Percentiles rank a stretch among this genome's conserved stretches.
Evolutionary conservation across 2,797 vertebrate genomes (phyloP).

Genomic region (Hemibagrus guttatus): DNA sequence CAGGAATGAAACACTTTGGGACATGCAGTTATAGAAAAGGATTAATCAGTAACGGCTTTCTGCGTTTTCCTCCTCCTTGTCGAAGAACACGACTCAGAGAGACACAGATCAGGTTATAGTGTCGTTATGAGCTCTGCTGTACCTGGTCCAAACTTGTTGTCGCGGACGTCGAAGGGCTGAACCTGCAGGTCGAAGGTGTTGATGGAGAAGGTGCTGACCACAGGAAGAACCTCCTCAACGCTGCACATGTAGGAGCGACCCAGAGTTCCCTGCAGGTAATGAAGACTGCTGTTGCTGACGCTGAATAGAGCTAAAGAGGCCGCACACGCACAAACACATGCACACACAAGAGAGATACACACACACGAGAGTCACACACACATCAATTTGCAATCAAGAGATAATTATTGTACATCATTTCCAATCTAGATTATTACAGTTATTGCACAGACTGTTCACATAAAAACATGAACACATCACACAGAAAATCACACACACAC

Average conservation of each 20-base stretch:
- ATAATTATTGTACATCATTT: not conserved
- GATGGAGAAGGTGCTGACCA: conserved; percentile 72
- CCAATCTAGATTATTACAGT: not conserved
- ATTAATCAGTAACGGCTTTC: too few species aligned
- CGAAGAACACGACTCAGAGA: not conserved
- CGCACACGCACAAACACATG: not conserved
- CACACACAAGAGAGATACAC: not conserved
- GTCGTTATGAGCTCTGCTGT: not conserved
- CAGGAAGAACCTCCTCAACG: conserved; percentile 77
- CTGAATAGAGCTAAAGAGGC: conserved; percentile 56
- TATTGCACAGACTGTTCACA: too few species aligned
- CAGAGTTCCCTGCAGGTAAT: conserved; percentile 77
- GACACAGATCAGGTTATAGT: not conserved
- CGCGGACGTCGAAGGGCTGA: conserved; percentile 85
- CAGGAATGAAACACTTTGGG: not conserved
- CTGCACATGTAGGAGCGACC: conserved; percentile 90
- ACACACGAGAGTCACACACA: not conserved
- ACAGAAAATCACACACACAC: not conserved
- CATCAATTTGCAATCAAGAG: not conserved
- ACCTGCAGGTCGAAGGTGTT: conserved; percentile 86
- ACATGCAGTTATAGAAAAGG: too few species aligned
- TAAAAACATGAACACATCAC: not conserved
- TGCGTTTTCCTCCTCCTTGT: too few species aligned
- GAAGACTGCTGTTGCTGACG: conserved; percentile 74
- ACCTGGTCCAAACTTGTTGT: conserved; percentile 87